Base-by-base conservation (phyloP, 2,888 invertebrate species). In the Metellina segmentata region DNA sequence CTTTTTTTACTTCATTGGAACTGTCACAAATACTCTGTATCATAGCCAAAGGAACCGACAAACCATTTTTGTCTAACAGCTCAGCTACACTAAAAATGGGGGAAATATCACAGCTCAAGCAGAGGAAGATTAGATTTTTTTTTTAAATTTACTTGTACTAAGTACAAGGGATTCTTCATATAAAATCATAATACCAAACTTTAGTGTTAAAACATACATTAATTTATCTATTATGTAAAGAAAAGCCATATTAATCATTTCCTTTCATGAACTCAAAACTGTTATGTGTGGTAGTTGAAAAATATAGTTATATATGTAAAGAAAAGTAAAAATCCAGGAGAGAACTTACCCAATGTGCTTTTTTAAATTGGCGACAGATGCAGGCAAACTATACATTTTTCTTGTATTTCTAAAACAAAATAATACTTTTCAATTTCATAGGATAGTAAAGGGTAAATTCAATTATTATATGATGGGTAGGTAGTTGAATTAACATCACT, bases 61-160 rank as follows among this genome's bases (percentile, higher is more conserved):
- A 94, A 94, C 95, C 94, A 95, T 95, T 94, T 94, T 95, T 94
- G 94, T 95, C 95, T 94, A 96, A 94, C 94, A 96, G 94, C 94
- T 95, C 95, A 94, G 96, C 95, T 95, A 95, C 94, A 94, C 94
- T 95, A 93, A 48, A 81, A 34, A 34, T 34, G 34, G 34, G 34
- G 34, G 34, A 34, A 34, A 34, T 34, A 34, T 34, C 34, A 34
- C 34, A 34, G 34, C 4, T 34, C 34, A 34, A 34, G 34, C 34
- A 34, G 34, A 34, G 34, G 34, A 34, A 34, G 34, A 34, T 34
- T 34, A 34, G 34, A 34, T 34, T 34, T 34, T 4, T 34, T 34
- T 34, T 34, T 34, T 34, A 49, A 48, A 0, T 19, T 48, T 34
- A 34, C 7, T n/a, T 34, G 7, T 48, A 77, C 1, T 7, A 19